Base-by-base conservation (phyloP, 2,797 vertebrate genomes). In the Nyctibius grandis region DNA sequence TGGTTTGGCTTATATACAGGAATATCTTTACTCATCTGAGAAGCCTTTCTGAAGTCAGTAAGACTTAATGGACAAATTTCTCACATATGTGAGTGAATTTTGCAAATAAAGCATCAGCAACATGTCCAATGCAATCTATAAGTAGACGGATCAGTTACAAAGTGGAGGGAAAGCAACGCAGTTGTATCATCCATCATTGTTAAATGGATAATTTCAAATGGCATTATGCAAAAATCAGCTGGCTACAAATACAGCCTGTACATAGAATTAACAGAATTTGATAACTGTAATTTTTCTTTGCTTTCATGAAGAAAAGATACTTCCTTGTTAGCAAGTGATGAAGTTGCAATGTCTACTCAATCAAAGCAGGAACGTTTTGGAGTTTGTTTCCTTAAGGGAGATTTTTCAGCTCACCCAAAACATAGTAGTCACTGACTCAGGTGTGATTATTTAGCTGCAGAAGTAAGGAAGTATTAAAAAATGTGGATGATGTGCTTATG, bases 181-280 rank as follows among this genome's bases (percentile, higher is more conserved):
- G 51, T 86, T 88, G 51, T 89, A 95, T 73, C 88, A 93, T 87
- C 79, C 85, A 73, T 84, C 83, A 88, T 33, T 94, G 83, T 69
- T 96, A 93, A 95, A 95, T 9, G 38, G 88, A 53, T 82, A 85
- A 95, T 88, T 95, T 94, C 86, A 94, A 96, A 96, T 81, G 90
- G 91, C 77, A 94, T 78, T 90, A 94, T 85, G 85, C 79, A 96
- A 96, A 95, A 95, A 93, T 94, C 85, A 91, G 88, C 81, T 85
- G 85, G 89, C 91, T 95, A 84, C 83, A 93, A 91, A 91, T 75
- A 70, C 69, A 57, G 69, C 23, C 73, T 29, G 38, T 72, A 95
- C 91, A 95, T 48, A 91, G 83, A 92, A 81, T 0, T 0, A 92
- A 90, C 77, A 90, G 74, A 91, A 79, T 96, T 89, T 79, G 91